Evolutionary conservation across 2,888 invertebrate genomes (phyloP), one percentile per base, ranked within the genome.

Genomic region (Aspidapion aeneum): DNA sequence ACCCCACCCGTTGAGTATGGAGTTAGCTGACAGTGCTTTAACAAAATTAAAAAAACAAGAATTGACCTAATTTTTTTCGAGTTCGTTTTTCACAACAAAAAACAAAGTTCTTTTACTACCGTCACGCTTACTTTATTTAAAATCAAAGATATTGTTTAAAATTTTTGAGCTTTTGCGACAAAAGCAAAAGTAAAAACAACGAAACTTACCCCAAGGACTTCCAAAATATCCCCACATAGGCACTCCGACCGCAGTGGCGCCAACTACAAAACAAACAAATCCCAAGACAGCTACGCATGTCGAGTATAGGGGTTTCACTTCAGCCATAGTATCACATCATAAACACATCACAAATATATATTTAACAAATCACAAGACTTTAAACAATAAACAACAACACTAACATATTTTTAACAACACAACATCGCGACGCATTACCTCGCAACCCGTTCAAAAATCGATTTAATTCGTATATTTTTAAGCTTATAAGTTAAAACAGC

Each of bases 221-320:
- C 87, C 86, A 81, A 90, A 94, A 79, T 92, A 89, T 66, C 93
- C 94, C 94, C 94, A 94, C 74, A 90, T 86, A 57, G 94, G 94
- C 74, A 93, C 85, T 68, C 91, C 92, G 59, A 93, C 88, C 58
- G 93, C 91, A 54, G 91, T 88, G 64, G 92, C 90, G 74, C 93
- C 92, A 71, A 94, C 84, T 66, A 90, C 88, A 77, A 93, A 90
- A 77, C 91, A 90, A 70, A 90, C 84, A 79, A 91, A 90, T 75
- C 90, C 91, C 71, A 89, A 82, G 70, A 85, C 82, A 66, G 88
- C 88, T 70, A 89, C 88, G 74, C 84, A 84, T 80, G 87, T 85
- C 71, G 88, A 87, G 82, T 88, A 88, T 75, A 87, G 81, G 74
- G 85, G 86, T 81, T 87, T 87, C 75, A 83, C 83, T 54, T 63